Evolutionary conservation across 2,113 vertebrate species (phyloP).

Genomic region (Platysternon megacephalum): DNA sequence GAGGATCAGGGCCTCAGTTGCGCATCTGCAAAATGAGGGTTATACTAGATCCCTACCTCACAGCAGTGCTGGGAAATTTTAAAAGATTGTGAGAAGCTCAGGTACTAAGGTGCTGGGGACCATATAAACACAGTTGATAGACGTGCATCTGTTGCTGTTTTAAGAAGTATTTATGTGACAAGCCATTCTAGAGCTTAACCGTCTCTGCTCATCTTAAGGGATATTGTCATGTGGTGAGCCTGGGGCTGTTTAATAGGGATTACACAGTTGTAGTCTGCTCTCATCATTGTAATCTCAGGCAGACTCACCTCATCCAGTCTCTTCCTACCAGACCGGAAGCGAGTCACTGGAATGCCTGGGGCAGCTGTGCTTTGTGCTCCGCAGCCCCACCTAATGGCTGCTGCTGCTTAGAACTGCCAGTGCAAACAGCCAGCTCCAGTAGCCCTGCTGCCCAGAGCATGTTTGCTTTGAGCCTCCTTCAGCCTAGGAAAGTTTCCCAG

Average conservation of each 20-base stretch:
- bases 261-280: background rate
- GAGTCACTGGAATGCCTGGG: background rate
- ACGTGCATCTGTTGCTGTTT: background rate
- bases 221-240: background rate
- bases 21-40: fast-evolving
- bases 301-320: background rate
- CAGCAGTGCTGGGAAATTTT: background rate
- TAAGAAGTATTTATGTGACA: constrained; percentile 29
- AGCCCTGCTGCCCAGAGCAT: background rate
- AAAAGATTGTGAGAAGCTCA: background rate
- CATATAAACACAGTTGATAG: background rate
- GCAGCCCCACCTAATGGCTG: background rate
- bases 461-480: background rate
- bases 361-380: constrained; percentile 2
- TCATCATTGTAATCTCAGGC: constrained; percentile 20
- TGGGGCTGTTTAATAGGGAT: background rate
- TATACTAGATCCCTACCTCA: background rate
- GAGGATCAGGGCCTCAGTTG: background rate
- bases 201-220: background rate
- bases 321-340: background rate
- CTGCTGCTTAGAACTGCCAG: background rate
- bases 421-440: background rate
- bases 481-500: background rate
- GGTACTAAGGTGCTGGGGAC: background rate
- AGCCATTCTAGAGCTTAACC: background rate